Conservation (phyloP, 2,797 vertebrate species). For the Acanthurus lineatus region DNA sequence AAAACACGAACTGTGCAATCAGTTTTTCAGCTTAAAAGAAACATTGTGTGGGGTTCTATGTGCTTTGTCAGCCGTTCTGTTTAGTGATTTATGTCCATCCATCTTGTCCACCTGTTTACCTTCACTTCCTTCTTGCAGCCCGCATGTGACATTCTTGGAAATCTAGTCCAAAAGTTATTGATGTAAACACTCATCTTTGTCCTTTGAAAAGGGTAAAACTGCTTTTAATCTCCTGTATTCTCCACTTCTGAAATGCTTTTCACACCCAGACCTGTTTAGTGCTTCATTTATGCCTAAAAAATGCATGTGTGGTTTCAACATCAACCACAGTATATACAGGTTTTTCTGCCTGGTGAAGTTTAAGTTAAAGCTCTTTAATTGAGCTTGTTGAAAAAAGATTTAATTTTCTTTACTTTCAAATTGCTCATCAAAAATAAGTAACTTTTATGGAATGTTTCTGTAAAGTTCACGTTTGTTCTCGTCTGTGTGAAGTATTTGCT, state of each 20-base stretch:
- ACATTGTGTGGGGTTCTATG: neutral
- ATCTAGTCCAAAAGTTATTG: constrained; percentile 12
- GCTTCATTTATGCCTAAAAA: neutral
- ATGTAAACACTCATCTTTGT: constrained; percentile 35
- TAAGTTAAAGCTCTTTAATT: neutral
- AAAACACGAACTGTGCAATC: neutral
- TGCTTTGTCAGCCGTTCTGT: constrained; percentile 4
- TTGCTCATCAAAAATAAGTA: neutral
- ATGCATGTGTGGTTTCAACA: constrained; percentile 2
- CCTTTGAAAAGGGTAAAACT: neutral
- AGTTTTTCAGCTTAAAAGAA: neutral
- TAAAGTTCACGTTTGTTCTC: neutral
- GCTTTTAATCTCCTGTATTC: neutral
- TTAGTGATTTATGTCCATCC: constrained; percentile 18
- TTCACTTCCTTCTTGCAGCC: neutral
- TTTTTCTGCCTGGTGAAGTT: neutral
- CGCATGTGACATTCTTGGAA: neutral
- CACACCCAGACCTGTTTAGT: constrained; percentile 20
- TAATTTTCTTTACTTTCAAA: neutral
- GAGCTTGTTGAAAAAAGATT: neutral
- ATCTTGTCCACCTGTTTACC: neutral
- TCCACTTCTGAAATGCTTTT: neutral
- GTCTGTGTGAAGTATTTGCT: neutral
- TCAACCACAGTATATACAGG: neutral
- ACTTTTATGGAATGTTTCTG: neutral